Evolutionary conservation across 1,140 invertebrate genomes (phyloP), one percentile per base, ranked within the genome.

Genomic region (Drosophila repletoides): DNA sequence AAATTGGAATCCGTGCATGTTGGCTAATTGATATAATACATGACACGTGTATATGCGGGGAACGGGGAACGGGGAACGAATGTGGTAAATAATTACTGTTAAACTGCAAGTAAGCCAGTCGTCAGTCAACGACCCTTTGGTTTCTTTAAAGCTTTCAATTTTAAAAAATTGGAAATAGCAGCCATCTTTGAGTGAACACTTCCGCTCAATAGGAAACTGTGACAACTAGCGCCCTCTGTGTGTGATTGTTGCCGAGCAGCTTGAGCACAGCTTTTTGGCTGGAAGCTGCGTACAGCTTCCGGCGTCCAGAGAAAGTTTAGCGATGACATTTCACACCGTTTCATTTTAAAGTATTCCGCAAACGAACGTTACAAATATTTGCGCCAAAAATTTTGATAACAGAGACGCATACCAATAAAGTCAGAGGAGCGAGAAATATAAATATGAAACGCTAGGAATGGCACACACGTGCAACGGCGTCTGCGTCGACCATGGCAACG

Each of bases 201-300:
- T 63, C 48, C 59, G 38, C 34, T 38, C 10, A 26, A 21, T 4
- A n/a, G n/a, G n/a, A n/a, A n/a, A n/a, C n/a, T n/a, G n/a, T n/a
- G n/a, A 29, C 14, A 3, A 4, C 43, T 68, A 40, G 64, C 64
- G 46, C 56, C 64, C 38, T 63, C 64, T 68, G 24, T 53, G 38
- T 5, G 24, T 46, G 12, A 2, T 14, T 22, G 24, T 2, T 15
- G 3, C 10, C 0, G 49, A 17, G 5, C 21, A 51, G 45, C 22
- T 51, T 29, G 7, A n/a, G 24, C 17, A 41, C 28, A 43, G 38
- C 45, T 51, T 66, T 60, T 66, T 60, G 6, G 0, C 7, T 49
- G 55, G 63, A 66, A 66, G 55, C 55, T 66, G 63, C 6, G 40
- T 2, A 29, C 76, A 81, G 76, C 76, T 81, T 81, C 77, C 76